These are phyloP conservation scores for Dicaeum eximium DNA, from an alignment of 2,113 vertebrate genomes.

Conservation along the genomic window DNA sequence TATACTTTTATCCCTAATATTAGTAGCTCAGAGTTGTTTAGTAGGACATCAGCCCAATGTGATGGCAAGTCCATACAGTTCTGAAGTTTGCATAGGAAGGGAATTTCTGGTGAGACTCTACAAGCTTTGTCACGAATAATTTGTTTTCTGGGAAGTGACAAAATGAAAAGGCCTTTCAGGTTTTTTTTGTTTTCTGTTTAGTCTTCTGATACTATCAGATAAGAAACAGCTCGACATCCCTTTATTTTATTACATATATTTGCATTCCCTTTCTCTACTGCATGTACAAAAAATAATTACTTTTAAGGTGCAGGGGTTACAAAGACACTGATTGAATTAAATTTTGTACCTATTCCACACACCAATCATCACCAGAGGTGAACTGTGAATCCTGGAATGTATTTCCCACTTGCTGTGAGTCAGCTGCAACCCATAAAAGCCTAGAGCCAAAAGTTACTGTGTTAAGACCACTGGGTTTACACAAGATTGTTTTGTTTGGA, in stretches of 20 bases:
- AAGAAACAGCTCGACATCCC: neutral
- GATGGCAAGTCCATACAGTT: neutral
- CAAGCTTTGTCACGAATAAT: neutral
- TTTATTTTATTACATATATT: neutral
- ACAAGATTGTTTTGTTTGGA: constrained; percentile 50
- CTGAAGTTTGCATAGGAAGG: neutral
- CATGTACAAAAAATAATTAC: neutral
- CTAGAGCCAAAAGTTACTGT: constrained; percentile 26
- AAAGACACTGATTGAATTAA: neutral
- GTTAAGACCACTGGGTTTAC: constrained; percentile 56
- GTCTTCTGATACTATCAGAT: neutral
- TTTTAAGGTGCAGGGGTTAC: neutral
- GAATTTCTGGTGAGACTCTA: neutral
- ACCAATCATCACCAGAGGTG: constrained; percentile 31
- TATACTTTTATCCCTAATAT: neutral
- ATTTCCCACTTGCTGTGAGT: constrained; percentile 44
- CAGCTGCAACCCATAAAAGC: constrained; percentile 32
- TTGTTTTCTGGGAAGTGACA: neutral
- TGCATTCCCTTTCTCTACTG: neutral
- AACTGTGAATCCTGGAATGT: constrained; percentile 41
- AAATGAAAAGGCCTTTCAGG: neutral
- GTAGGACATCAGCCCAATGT: neutral
- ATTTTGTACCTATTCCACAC: constrained; percentile 21
- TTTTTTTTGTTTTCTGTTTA: neutral
- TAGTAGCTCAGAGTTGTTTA: neutral